Base-by-base conservation (phyloP, 2,888 invertebrate genomes). In the Liodrosophila aerea region DNA sequence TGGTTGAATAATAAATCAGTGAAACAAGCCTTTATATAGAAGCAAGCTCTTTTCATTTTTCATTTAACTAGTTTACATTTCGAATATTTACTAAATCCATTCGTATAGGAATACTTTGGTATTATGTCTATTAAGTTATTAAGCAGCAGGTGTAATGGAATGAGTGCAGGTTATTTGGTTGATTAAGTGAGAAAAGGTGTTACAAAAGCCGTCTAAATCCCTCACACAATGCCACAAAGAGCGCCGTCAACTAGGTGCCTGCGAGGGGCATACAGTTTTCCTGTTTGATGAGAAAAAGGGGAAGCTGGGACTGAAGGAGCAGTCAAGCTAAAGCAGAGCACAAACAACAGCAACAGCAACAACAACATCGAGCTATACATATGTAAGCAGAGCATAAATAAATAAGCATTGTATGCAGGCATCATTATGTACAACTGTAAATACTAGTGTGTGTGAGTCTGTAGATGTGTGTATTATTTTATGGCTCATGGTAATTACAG, bases 401-500 rank as follows among this genome's bases (percentile, higher is more conserved):
- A 51, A 39, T 44, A 36, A 64, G 44, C 39, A 30, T 22, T 40
- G n/a, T 44, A 16, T 62, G 27, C 47, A 30, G 34, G 33, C 16
- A 43, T 22, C 33, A 49, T 58, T 34, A 58, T 44, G 34, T 39
- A 58, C 37, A 56, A 37, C 7, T 45, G 15, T 39, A 5, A 47
- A 9, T 56, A 7, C 31, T n/a, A 16, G 8, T 27, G 18, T 37
- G 13, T 51, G 44, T 54, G 59, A 61, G 49, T 50, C 53, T 64
- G 49, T 41, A 51, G 43, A 27, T 67, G 47, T 57, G 57, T 57
- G 67, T 67, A 85, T 81, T 86, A 85, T 81, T 78, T 86, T 85
- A 82, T 86, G 85, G 85, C 76, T 72, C 76, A 75, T 85, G 87
- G 87, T 81, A 86, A 81, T 81, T 81, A 81, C 85, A 81, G 81